Conservation (phyloP, 2,888 invertebrate genomes). For the Glyphotaelius pellucidus region DNA sequence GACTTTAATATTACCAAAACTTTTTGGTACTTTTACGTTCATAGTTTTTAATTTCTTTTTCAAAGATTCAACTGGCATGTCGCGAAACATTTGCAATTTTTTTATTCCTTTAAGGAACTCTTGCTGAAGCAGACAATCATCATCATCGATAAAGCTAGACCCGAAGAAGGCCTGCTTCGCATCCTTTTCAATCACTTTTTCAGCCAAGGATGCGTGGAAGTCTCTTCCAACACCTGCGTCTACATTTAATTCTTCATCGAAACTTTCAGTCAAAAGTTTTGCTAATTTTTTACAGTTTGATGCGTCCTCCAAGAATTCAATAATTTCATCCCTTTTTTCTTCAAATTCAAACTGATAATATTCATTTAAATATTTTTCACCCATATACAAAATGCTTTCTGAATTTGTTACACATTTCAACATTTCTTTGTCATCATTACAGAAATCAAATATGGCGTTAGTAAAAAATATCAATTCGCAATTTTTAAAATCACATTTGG, state of each 20-base stretch:
- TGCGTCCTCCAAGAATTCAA: background rate
- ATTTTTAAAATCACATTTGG: background rate
- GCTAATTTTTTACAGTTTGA: conserved; percentile 2
- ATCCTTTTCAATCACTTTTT: background rate
- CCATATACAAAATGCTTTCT: background rate
- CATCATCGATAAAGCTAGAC: background rate
- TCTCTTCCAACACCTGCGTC: background rate
- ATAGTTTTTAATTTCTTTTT: background rate
- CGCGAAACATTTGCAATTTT: background rate
- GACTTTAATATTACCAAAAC: background rate
- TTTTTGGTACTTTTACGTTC: background rate
- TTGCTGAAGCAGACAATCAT: background rate
- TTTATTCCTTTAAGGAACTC: background rate
- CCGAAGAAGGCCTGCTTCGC: background rate
- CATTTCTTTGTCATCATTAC: background rate
- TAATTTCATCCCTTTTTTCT: background rate
- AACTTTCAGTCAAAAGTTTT: background rate
- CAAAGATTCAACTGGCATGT: background rate
- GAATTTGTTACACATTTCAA: background rate
- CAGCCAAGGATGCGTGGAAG: background rate
- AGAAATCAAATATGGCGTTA: background rate
- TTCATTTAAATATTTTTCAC: background rate
- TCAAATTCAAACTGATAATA: background rate
- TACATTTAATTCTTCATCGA: background rate
- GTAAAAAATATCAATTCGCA: conserved; percentile 4